A percentile compares a stretch with the other conserved stretches of the same genome.
These are phyloP conservation scores for Pitangus sulphuratus DNA, from an alignment of 2,797 vertebrate species.

Conservation along the genomic window DNA sequence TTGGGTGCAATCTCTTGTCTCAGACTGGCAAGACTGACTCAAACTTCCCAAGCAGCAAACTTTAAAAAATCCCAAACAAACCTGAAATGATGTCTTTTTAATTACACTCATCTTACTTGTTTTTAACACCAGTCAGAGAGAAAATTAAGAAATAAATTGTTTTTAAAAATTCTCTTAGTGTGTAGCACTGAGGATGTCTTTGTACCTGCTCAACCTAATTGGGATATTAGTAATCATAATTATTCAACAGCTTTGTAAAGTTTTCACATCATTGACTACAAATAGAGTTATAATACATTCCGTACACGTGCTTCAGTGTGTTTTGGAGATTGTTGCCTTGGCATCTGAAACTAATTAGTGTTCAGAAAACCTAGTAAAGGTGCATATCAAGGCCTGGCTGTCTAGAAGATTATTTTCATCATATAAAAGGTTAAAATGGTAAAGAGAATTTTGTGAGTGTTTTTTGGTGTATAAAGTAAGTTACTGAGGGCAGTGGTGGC, in stretches of 20 bases:
- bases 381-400: neutral
- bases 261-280: constrained; percentile 55
- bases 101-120: neutral
- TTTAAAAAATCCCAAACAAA: neutral
- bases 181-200: neutral
- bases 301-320: constrained; percentile 45
- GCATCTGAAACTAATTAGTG: constrained; percentile 64
- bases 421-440: neutral
- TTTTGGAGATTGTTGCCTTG: constrained; percentile 62
- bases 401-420: neutral
- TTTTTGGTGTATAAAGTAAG: neutral
- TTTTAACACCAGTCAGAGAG: neutral
- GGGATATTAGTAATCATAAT: constrained; percentile 61
- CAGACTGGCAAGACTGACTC: neutral
- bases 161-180: neutral
- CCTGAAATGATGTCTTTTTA: neutral
- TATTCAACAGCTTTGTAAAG: constrained; percentile 58
- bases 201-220: constrained; percentile 52
- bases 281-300: constrained; percentile 62
- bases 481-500: neutral
- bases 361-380: constrained; percentile 32
- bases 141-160: neutral
- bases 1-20: neutral
- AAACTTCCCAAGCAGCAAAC: neutral
- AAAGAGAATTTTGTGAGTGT: neutral